Evolutionary conservation across 2,888 invertebrate species (phyloP), one percentile per base, ranked within the genome.

Genomic region (Ormyrus pomaceus): DNA sequence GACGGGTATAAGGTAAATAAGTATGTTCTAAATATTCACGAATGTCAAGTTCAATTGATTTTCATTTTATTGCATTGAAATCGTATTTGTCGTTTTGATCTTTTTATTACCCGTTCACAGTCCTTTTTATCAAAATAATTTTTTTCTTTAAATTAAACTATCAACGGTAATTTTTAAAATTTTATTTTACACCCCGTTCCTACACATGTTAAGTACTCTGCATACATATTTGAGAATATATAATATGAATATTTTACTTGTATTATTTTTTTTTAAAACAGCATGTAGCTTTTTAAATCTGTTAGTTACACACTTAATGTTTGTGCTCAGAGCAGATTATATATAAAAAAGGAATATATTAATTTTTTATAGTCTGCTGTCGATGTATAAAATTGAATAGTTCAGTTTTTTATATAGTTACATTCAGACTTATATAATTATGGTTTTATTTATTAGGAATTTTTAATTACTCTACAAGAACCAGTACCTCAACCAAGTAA

Each of bases 401-500:
- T 34, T 34, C 34, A 4, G 34, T 34, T 34, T 34, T 34, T 34
- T 34, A 34, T 34, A 34, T 3, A 34, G 34, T 34, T 34, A 34
- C 4, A 34, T 34, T 34, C 0, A 34, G 34, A 72, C 46, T 48
- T 68, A 48, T 59, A 53, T 68, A 53, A 56, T 11, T 45, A 56
- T 48, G 34, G 13, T 19, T 1, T 55, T n/a, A 48, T 68, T 59
- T 65, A 4, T 46, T 64, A 80, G 92, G 97, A 97, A 90, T 98
- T 98, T 91, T 93, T 96, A 51, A 97, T 98, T 84, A 96, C 94
- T 0, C 92, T 99, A 0, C 94, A 94, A 86, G 96, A 97, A 88
- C 97, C 98, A 0, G 98, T 98, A 2, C 98, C 98, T 0, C 98
- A 98, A 89, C 98, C 98, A 34, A 97, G 96, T 88, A 96, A 97